phyloP scores from a whole-genome alignment of 2,113 vertebrate species.

The Aplodontia rufa region DNA sequence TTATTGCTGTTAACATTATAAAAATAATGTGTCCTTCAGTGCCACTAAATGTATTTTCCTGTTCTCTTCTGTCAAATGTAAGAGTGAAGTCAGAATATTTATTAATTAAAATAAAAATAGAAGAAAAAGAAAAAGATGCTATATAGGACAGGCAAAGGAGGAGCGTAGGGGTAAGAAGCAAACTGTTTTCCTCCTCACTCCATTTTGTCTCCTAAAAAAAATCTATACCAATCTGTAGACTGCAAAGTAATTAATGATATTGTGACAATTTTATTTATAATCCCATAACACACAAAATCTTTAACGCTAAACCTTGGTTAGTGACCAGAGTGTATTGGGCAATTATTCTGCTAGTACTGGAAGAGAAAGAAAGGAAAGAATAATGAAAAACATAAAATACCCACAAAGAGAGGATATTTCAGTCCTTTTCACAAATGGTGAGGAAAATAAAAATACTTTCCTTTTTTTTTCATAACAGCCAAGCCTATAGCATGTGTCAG shows the following conservation, averaged over 20 bases:
- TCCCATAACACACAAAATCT: background rate
- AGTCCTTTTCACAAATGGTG: constrained; percentile 5
- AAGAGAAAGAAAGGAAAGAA: background rate
- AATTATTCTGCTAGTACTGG: constrained; percentile 26
- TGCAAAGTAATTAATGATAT: constrained; percentile 1
- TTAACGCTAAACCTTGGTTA: background rate
- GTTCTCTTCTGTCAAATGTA: background rate
- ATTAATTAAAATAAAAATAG: constrained; percentile 16
- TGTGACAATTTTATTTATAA: constrained; percentile 23
- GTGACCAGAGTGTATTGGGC: background rate
- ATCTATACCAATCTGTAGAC: background rate
- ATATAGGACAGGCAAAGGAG: background rate
- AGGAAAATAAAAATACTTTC: constrained; percentile 68
- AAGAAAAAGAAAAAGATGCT: background rate
- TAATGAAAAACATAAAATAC: constrained; percentile 31
- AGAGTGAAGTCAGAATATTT: background rate
- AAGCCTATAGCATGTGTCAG: constrained; percentile 78
- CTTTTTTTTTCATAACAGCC: constrained; percentile 59
- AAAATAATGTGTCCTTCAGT: background rate
- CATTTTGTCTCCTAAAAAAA: background rate
- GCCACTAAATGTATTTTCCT: background rate
- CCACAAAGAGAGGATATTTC: background rate
- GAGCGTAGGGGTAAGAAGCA: background rate
- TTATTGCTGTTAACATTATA: background rate
- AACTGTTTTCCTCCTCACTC: background rate